Conservation (phyloP, 2,888 invertebrate species). For the Dryomyza anilis region DNA sequence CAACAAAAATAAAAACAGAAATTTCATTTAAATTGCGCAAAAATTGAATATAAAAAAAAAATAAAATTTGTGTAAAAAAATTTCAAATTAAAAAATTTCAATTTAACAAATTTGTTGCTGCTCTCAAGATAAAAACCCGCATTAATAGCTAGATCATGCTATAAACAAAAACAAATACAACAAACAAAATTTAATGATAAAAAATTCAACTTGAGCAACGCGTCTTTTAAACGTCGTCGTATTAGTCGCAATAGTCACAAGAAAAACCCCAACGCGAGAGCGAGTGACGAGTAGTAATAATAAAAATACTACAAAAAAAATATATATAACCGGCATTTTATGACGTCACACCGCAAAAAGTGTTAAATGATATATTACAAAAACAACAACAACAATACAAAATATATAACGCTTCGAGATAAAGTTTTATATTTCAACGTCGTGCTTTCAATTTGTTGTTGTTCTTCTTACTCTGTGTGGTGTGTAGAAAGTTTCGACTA, state of each 20-base stretch:
- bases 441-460: background rate
- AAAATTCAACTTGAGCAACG: background rate
- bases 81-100: too few species aligned
- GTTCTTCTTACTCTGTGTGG: background rate
- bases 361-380: constrained; percentile 14
- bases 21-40: too few species aligned
- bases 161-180: background rate
- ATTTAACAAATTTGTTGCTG: constrained; percentile 1
- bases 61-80: background rate
- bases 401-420: background rate
- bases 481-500: constrained; percentile 19
- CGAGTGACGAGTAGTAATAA: background rate
- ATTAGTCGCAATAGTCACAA: too few species aligned
- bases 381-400: constrained; percentile 15
- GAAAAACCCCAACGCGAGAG: constrained; percentile 5
- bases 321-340: constrained; percentile 36
- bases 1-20: too few species aligned
- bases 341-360: constrained; percentile 36
- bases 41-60: too few species aligned
- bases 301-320: background rate
- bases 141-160: too few species aligned
- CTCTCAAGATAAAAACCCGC: background rate
- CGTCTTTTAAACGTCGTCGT: too few species aligned
- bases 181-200: background rate
- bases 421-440: background rate